Evolutionary conservation across 2,113 vertebrate genomes (phyloP), one percentile per base, ranked within the genome.

Genomic region (Atherinomorus stipes): DNA sequence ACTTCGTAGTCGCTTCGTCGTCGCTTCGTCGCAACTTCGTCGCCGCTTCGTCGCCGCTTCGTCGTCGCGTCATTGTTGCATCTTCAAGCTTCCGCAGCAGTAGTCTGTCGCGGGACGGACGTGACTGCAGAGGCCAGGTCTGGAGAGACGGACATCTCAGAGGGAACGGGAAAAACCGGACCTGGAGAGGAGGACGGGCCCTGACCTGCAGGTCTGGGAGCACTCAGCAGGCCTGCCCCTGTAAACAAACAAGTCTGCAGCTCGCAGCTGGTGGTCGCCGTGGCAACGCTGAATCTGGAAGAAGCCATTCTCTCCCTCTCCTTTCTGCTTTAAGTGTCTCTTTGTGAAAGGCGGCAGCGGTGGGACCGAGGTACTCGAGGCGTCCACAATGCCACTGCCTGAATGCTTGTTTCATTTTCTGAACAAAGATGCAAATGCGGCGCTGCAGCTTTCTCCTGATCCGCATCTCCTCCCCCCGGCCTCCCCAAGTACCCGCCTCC

Each of bases 351-450:
- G 76, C 74, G 56, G 74, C 84, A 63, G 84, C 85, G 71, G 82
- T 88, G 82, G 82, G 91, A 40, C 85, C 81, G 45, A 78, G 73
- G 88, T 74, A 92, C 93, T 93, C 91, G 87, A 93, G 90, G 75
- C n/a, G 23, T 83, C 76, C 88, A 90, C 90, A 91, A 90, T 86
- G 86, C 85, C 75, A 87, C 85, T 74, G 64, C 69, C 85, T 93
- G 90, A 92, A 92, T 92, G 90, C 89, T 90, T 91, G 81, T 90
- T 91, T 91, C 90, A 89, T 92, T 92, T 87, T 72, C 86, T 71
- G 75, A 78, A 85, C 74, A 88, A 85, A 50, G 88, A 93, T 93
- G 93, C 90, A 86, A 91, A 93, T 91, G 84, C 50, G 54, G 61
- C 44, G 52, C 63, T 63, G 37, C 50, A 6, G 4, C 67, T 52